Evolutionary conservation across 1,140 invertebrate genomes (phyloP).

Genomic region (Drosophila nigromelanica): DNA sequence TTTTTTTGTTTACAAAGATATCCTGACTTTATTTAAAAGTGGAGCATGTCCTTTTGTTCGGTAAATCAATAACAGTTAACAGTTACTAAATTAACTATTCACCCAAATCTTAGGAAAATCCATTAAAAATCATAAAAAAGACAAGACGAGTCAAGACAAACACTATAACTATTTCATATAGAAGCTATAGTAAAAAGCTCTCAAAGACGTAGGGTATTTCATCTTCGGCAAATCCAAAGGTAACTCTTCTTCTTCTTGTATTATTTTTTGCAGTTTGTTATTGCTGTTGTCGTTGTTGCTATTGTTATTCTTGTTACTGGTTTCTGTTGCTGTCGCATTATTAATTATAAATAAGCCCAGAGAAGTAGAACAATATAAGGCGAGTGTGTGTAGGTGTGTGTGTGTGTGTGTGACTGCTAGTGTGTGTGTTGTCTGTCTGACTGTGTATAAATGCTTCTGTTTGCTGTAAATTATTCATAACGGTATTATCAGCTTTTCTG

Average conservation of each 20-base stretch:
- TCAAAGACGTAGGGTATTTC: not conserved
- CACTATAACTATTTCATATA: too few relatives aligned
- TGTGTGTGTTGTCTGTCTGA: conserved; percentile 7
- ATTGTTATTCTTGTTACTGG: conserved; percentile 29
- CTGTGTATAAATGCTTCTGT: conserved; percentile 27
- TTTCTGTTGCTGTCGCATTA: conserved; percentile 29
- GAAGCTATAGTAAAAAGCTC: too few relatives aligned
- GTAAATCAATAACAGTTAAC: too few relatives aligned
- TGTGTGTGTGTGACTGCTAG: not conserved
- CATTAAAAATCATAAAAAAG: too few relatives aligned
- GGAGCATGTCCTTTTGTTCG: too few relatives aligned
- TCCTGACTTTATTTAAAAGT: too few relatives aligned
- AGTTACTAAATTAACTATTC: not conserved
- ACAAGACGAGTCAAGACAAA: too few relatives aligned
- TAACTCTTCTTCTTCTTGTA: not conserved
- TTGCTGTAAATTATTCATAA: conserved; percentile 76
- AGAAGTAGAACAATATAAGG: conserved; percentile 48
- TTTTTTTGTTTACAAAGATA: too few relatives aligned
- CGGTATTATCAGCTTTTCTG: conserved; percentile 75
- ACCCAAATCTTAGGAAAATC: too few relatives aligned
- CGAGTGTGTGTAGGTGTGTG: conserved; percentile 12
- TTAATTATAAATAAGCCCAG: conserved; percentile 72
- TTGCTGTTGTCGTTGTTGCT: not conserved
- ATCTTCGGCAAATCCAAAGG: not conserved
- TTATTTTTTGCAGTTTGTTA: not conserved